Evolutionary conservation across 2,113 vertebrate species (phyloP).

Genomic region (Psammodynastes pulverulentus): DNA sequence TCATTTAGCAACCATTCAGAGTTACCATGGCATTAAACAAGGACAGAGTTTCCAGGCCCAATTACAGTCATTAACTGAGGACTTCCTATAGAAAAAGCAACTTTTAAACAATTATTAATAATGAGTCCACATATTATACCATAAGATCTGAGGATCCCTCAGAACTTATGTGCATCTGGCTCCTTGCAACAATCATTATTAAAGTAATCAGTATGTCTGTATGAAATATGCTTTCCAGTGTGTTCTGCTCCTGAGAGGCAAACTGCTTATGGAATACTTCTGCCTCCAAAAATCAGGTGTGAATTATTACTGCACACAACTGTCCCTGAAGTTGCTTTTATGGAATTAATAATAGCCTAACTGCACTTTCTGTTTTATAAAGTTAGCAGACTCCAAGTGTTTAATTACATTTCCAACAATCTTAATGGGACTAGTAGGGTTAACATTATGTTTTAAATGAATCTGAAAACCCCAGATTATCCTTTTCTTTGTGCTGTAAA

Average conservation of each 20-base stretch:
- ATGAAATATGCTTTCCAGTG: neutral
- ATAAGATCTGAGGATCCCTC: neutral
- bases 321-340: constrained; percentile 57
- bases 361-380: constrained; percentile 62
- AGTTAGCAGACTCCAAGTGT: constrained; percentile 60
- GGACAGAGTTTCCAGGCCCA: neutral
- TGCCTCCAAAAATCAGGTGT: constrained; percentile 46
- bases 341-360: constrained; percentile 59
- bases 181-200: neutral
- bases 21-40: neutral
- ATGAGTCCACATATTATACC: neutral
- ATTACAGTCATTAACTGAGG: neutral
- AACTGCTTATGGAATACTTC: constrained; percentile 50
- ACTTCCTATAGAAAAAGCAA: neutral
- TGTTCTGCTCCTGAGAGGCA: constrained; percentile 22
- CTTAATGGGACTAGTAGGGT: constrained; percentile 59
- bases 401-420: constrained; percentile 68
- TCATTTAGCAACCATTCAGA: neutral
- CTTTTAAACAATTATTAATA: neutral
- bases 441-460: constrained; percentile 65
- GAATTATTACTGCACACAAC: constrained; percentile 58
- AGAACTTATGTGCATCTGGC: neutral
- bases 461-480: constrained; percentile 56
- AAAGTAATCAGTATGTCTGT: neutral
- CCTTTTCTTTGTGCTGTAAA: constrained; percentile 32